A percentile compares a stretch with the other conserved stretches of the same genome.
Conservation (phyloP, 1,140 invertebrate species). For the Coelopa frigida region DNA sequence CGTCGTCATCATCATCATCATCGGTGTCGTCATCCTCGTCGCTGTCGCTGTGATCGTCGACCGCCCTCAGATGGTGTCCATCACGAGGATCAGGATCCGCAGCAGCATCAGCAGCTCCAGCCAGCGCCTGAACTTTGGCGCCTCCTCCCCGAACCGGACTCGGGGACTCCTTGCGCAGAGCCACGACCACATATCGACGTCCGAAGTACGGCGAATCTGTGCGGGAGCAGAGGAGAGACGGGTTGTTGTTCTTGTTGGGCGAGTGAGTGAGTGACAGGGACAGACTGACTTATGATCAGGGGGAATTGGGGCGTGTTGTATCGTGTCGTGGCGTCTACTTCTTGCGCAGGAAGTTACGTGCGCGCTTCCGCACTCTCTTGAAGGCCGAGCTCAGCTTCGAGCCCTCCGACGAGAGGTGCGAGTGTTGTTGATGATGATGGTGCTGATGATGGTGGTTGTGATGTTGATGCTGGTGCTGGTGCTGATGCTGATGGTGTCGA, state of each 20-base stretch:
- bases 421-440: conserved; percentile 17
- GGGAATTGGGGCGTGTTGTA: neutral
- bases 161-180: conserved; percentile 24
- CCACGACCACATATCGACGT: conserved; percentile 37
- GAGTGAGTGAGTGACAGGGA: too few relatives aligned
- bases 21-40: too few relatives aligned
- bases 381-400: conserved; percentile 38
- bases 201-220: conserved; percentile 43
- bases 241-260: too few relatives aligned
- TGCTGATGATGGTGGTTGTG: conserved; percentile 17
- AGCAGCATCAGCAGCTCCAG: too few relatives aligned
- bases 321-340: conserved; percentile 22
- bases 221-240: too few relatives aligned
- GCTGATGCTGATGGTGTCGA: conserved; percentile 12
- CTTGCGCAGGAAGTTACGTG: conserved; percentile 42
- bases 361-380: conserved; percentile 40
- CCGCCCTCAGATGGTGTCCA: too few relatives aligned
- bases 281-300: too few relatives aligned
- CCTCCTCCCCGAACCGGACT: conserved; percentile 26
- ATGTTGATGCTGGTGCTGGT: conserved; percentile 10
- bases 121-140: neutral
- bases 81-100: too few relatives aligned
- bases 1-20: too few relatives aligned
- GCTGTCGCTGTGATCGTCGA: too few relatives aligned
- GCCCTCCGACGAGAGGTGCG: conserved; percentile 21